Evolutionary conservation across 2,797 vertebrate species (phyloP), one percentile per base, ranked within the genome.

Genomic region (Coracias cyanogaster): DNA sequence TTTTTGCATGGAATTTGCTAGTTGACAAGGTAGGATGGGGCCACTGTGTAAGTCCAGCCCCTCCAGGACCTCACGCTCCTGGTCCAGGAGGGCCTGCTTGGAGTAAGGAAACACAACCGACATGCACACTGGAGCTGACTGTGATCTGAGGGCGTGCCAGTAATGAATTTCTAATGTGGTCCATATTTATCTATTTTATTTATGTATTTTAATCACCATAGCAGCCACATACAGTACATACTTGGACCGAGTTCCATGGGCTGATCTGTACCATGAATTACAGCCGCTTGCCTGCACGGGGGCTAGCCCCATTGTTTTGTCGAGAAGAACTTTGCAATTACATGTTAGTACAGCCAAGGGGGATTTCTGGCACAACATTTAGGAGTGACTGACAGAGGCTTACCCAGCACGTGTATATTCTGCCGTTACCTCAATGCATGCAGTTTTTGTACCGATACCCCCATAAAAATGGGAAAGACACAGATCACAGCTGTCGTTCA

Each of bases 141-240:
- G 78, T 0, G 84, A 90, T 43, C 94, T 16, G 72, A 94, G n/a
- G 52, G 21, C 14, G 67, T 43, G 94, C 95, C 96, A 95, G 26
- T 93, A 90, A 97, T 95, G 94, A 43, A 31, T 91, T 95, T 95
- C 76, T 95, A 97, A 97, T 90, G 85, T 39, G 92, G 84, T 41
- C 95, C 91, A 89, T 71, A 97, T 96, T 96, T 87, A 96, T 96
- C 95, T 93, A 73, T 94, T 94, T 84, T 96, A 97, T 96, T 94
- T 93, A 74, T 92, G 89, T 93, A 51, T 66, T 94, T 66, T 89
- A 90, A 95, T 96, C 93, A 88, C 92, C 95, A 96, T 94, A 92
- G 95, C 95, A 95, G 96, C 95, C 83, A 86, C 95, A 95, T 93
- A 90, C 65, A 94, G 81, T 70, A 96, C 92, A 89, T 91, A 89